Evolutionary conservation across 2,888 invertebrate species (phyloP), one percentile per base, ranked within the genome.

Genomic region (Apamea crenata): DNA sequence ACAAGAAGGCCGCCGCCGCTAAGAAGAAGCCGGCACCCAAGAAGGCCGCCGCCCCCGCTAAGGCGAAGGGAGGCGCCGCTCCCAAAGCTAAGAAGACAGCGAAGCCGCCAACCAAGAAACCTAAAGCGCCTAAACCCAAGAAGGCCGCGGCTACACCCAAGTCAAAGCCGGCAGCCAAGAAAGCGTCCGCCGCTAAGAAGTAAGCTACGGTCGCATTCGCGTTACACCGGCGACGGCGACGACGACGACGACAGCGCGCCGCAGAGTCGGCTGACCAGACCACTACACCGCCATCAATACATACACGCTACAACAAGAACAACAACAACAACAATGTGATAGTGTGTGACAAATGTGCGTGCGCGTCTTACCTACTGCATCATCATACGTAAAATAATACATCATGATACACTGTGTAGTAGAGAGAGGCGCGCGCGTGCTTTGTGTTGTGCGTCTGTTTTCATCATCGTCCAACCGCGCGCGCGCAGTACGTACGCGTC

Each of bases 121-220:
- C 95, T 0, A 95, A 93, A 82, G 92, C 95, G 5, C 94, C 95
- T 16, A 95, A 94, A 77, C 93, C 95, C 18, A 94, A 94, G 88
- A 94, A 91, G 88, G 91, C 91, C 18, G 80, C 80, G 29, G 87
- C 90, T 16, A 84, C 90, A 44, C 89, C 91, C 72, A 90, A 89
- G 81, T 87, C 90, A 47, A 84, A 85, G 69, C 85, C 85, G 70
- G 87, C 89, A 68, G 87, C 89, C 25, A 91, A 90, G 84, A 90
- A 90, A 86, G 61, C 78, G 12, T 67, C 85, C 80, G 86, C 89
- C 29, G 83, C 88, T 40, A 88, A 88, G 79, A 90, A 90, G 88
- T 83, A 83, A 80, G 61, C 65, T 12, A 44, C 66, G 36, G 67
- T 74, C 68, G 77, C 53, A 36, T 79, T 59, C 66, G 65, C 59